Evolutionary conservation across 2,797 vertebrate species (phyloP).

Genomic region (Hyperoplus lanceolatus): DNA sequence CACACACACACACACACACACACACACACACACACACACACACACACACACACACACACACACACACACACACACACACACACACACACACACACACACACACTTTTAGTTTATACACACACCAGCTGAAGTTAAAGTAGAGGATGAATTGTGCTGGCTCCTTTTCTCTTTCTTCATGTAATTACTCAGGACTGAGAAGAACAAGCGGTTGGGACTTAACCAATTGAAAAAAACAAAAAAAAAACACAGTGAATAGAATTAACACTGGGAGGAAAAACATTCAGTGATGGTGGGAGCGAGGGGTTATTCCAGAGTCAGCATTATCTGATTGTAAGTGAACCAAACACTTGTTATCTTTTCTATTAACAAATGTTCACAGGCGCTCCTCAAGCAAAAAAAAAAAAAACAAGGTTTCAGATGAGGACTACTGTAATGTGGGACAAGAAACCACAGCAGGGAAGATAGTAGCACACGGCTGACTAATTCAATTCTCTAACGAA

Average conservation of each 20-base stretch:
- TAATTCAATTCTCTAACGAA: slow-evolving; percentile 53
- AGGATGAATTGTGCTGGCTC: slow-evolving; percentile 41
- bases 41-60: too few relatives aligned
- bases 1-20: too few relatives aligned
- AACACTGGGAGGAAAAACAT: slow-evolving; percentile 37
- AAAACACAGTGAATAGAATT: slow-evolving; percentile 45
- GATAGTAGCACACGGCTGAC: slow-evolving; percentile 33
- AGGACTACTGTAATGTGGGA: slow-evolving; percentile 42
- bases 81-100: too few relatives aligned
- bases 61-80: too few relatives aligned
- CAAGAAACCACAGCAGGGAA: slow-evolving; percentile 41
- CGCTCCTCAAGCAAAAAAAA: slow-evolving; percentile 26
- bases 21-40: too few relatives aligned
- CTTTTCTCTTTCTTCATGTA: slow-evolving; percentile 57
- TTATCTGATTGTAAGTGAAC: slow-evolving; percentile 56
- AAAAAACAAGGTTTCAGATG: slow-evolving; percentile 33
- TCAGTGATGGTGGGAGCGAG: slow-evolving; percentile 20
- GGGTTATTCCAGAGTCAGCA: slow-evolving; percentile 53
- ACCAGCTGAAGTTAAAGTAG: slow-evolving; percentile 24
- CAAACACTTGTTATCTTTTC: slow-evolving; percentile 53
- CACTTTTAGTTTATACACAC: slow-evolving; percentile 4
- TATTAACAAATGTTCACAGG: slow-evolving; percentile 52
- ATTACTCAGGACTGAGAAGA: slow-evolving; percentile 65
- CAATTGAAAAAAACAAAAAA: slow-evolving; percentile 30
- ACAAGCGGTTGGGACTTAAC: slow-evolving; percentile 50